phyloP scores from a whole-genome alignment of 2,113 vertebrate genomes.

The Fregetta grallaria region DNA sequence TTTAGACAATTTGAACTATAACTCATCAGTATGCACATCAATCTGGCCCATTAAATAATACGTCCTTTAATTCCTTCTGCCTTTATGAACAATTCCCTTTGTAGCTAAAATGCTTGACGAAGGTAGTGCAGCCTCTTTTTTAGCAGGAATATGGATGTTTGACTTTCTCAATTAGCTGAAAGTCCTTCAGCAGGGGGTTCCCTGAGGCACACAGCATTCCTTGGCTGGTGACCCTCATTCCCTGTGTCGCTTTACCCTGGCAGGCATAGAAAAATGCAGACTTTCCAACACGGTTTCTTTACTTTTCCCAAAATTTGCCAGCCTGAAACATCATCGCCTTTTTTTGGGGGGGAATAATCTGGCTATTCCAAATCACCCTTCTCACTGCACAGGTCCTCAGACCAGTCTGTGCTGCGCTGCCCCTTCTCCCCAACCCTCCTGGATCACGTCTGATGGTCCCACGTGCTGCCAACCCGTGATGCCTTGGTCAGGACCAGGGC shows the following conservation, averaged over 20 bases:
- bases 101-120: neutral
- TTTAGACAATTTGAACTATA: conserved; percentile 24
- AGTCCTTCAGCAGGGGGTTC: conserved; percentile 42
- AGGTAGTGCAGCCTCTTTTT: neutral
- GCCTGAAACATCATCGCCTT: neutral
- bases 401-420: neutral
- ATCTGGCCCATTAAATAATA: conserved; percentile 31
- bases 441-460: neutral
- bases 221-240: conserved; percentile 4
- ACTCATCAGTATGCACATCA: conserved; percentile 39
- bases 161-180: conserved; percentile 35
- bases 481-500: neutral
- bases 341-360: neutral
- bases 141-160: neutral
- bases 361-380: neutral
- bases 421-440: neutral
- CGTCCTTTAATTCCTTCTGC: conserved; percentile 16
- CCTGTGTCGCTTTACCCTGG: neutral
- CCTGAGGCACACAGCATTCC: neutral
- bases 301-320: neutral
- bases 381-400: neutral
- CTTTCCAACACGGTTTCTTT: neutral
- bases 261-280: neutral
- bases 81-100: conserved; percentile 38
- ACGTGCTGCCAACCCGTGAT: accelerated